Evolutionary conservation across 2,113 vertebrate genomes (phyloP).

Genomic region (Triplophysa siluroides): DNA sequence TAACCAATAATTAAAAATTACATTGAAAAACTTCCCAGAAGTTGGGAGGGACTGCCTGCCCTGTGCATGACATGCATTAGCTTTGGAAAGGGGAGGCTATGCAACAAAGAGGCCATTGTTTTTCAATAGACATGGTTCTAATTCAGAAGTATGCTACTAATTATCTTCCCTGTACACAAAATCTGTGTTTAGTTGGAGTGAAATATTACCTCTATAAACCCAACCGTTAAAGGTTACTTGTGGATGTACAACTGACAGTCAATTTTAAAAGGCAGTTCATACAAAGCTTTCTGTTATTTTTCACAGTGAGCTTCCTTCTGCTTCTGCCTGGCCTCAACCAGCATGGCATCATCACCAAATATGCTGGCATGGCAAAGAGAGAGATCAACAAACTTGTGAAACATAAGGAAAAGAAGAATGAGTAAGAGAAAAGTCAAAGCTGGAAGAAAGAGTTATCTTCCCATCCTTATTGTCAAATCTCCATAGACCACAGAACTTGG

Average conservation of each 20-base stretch:
- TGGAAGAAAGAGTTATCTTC: background rate
- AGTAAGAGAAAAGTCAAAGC: conserved; percentile 69
- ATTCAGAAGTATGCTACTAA: conserved; percentile 39
- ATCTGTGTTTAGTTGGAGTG: background rate
- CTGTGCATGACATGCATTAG: too few species aligned
- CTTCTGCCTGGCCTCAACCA: conserved; percentile 95
- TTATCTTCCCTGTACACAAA: background rate
- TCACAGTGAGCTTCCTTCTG: conserved; percentile 85
- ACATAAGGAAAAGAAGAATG: conserved; percentile 98
- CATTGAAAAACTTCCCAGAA: too few species aligned
- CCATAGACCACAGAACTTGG: conserved; percentile 21
- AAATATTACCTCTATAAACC: too few species aligned
- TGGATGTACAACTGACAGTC: too few species aligned
- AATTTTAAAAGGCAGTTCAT: too few species aligned
- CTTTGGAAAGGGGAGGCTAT: background rate
- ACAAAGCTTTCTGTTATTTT: background rate
- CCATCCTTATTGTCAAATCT: background rate
- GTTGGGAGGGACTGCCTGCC: too few species aligned
- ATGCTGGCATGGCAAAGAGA: conserved; percentile 90
- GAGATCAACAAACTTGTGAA: conserved; percentile 98
- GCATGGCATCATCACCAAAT: conserved; percentile 91
- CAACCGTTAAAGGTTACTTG: too few species aligned
- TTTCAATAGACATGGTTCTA: background rate
- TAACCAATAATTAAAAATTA: background rate
- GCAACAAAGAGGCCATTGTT: conserved; percentile 17